Evolutionary conservation across 2,797 vertebrate genomes (phyloP), one percentile per base, ranked within the genome.

Genomic region (Acomys russatus): DNA sequence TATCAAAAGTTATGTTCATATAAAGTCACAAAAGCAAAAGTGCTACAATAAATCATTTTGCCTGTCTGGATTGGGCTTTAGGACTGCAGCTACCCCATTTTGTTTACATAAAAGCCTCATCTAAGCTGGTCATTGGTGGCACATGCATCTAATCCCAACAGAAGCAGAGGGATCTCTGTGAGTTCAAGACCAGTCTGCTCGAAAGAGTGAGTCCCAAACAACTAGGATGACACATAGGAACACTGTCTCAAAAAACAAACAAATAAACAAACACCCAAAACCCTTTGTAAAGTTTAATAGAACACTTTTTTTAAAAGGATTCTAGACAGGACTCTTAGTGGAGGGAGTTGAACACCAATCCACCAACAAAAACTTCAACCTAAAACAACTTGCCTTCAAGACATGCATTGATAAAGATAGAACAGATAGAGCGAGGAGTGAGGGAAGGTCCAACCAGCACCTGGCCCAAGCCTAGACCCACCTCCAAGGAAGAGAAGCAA

Each of bases 291-390:
- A 92, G 23, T 33, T 95, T 64, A 66, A 84, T 59, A 61, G 9
- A 77, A 61, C 66, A 85, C 8, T 44, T 44, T 95, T 77, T 64
- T 9, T 93, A 94, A 70, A 95, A 96, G 70, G 17, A 44, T 44
- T 44, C 44, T 44, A 44, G 44, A 44, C 44, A 44, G 4, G 44
- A 44, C 44, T 44, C 44, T 44, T 44, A 44, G 44, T 44, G 44
- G 44, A 44, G 44, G 44, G 44, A 44, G 3, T 44, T 44, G 44
- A 44, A 44, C 44, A 44, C 44, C 44, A 44, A 44, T 44, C 44
- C 44, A 44, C 44, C 44, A 44, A 44, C 44, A 44, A 44, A 44
- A 44, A 44, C 44, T 44, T 44, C 44, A 44, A 44, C 4, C 44
- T 44, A 44, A 44, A 44, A 44, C 44, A 44, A 44, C 44, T 44